Percentiles rank a stretch among this genome's conserved stretches.
These are phyloP conservation scores for Uloborus plumipes DNA, from an alignment of 2,888 invertebrate species.

Conservation along the genomic window DNA sequence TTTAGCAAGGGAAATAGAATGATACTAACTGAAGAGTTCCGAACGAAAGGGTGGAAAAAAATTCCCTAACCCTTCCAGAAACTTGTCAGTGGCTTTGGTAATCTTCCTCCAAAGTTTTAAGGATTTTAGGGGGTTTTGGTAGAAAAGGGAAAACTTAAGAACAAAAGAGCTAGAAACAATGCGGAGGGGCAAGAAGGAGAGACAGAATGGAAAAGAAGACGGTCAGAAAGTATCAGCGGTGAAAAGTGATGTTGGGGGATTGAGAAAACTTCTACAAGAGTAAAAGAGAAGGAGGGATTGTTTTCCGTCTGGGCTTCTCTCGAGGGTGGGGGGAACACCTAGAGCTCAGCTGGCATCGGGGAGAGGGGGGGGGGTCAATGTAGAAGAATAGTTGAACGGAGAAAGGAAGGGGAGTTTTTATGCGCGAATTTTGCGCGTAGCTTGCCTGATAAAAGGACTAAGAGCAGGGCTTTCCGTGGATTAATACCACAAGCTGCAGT, in stretches of 20 bases:
- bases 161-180: slow-evolving; percentile 60
- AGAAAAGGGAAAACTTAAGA: slow-evolving; percentile 42
- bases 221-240: slow-evolving; percentile 53
- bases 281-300: slow-evolving; percentile 39
- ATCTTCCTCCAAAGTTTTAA: slow-evolving; percentile 60
- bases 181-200: slow-evolving; percentile 9
- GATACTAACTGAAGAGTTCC: slow-evolving; percentile 1
- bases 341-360: not conserved
- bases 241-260: slow-evolving; percentile 51
- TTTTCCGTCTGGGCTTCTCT: slow-evolving; percentile 28
- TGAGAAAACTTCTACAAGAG: slow-evolving; percentile 48
- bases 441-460: slow-evolving; percentile 56
- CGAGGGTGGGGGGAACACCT: slow-evolving; percentile 18
- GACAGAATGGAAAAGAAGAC: not conserved
- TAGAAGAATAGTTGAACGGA: slow-evolving; percentile 37
- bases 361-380: slow-evolving; percentile 27
- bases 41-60: slow-evolving; percentile 8
- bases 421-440: slow-evolving; percentile 61
- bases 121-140: slow-evolving; percentile 48
- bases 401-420: slow-evolving; percentile 44
- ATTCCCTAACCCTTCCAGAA: slow-evolving; percentile 38
- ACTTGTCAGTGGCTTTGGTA: slow-evolving; percentile 61
- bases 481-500: slow-evolving; percentile 54
- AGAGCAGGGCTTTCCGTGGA: slow-evolving; percentile 56
- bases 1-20: slow-evolving; percentile 22